phyloP scores from a whole-genome alignment of 1,140 invertebrate species.

The Stegodyphus dumicola region DNA sequence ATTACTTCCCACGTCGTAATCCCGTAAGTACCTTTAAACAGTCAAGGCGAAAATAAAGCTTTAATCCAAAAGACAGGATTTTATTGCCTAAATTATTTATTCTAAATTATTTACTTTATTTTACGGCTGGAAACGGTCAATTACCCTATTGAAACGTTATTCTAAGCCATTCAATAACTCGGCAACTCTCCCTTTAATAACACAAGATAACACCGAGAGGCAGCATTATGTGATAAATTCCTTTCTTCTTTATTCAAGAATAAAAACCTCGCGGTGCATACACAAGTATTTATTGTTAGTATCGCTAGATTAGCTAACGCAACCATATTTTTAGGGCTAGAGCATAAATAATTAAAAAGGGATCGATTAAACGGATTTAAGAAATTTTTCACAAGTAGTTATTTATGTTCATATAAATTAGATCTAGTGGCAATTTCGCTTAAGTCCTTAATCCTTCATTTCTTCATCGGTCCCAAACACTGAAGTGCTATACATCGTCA shows the following conservation, averaged over 20 bases:
- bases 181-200: neutral
- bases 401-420: no score
- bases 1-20: slow-evolving; percentile 37
- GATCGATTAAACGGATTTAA: no score
- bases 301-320: no score
- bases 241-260: neutral
- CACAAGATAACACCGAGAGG: neutral
- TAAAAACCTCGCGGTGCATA: neutral
- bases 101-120: slow-evolving; percentile 29
- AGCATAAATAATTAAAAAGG: no score
- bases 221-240: slow-evolving; percentile 9
- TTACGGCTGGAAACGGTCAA: slow-evolving; percentile 27
- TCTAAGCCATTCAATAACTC: slow-evolving; percentile 29
- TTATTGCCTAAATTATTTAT: slow-evolving; percentile 6
- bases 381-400: no score
- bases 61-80: slow-evolving; percentile 39
- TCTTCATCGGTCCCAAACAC: no score
- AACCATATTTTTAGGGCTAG: no score
- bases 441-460: no score
- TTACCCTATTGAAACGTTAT: slow-evolving; percentile 36
- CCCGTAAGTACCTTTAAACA: slow-evolving; percentile 50
- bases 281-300: no score
- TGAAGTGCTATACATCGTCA: no score
- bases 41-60: slow-evolving; percentile 42
- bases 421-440: no score